Base-by-base conservation (phyloP, 1,140 invertebrate species). In the Monochamus saltuarius region DNA sequence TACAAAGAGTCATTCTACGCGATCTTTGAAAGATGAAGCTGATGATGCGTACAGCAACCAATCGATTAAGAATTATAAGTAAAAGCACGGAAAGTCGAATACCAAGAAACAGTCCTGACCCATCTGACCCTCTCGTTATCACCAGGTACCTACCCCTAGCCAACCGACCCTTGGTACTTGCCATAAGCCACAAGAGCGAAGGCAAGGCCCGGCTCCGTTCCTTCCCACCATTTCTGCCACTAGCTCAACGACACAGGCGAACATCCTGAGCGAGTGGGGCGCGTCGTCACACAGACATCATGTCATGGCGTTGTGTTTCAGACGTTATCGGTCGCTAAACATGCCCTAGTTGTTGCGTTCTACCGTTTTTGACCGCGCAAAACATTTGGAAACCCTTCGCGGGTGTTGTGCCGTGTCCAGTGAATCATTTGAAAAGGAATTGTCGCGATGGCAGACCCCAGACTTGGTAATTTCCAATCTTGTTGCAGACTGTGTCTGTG, bases 401-500 rank as follows among this genome's bases (percentile, higher is more conserved):
- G 10, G 13, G 34, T 35, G 16, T 17, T 52, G 50, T 37, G 14
- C 16, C 13, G 50, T 52, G 34, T 13, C 34, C 11, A 4, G 11
- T 11, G 16, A 52, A 29, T n/a, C 10, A 17, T 52, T 52, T 52
- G 9, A 11, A n/a, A 17, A 34, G 40, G 22, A 29, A 40, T 19
- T 19, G 53, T 54, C 39, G 55, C 17, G 35, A 70, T 70, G 68
- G 56, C 59, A 38, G 56, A 65, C 7, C 39, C 36, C 37, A 59
- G 56, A 52, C 29, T 64, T 46, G 59, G 51, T 38, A 65, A 66
- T 68, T 68, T 65, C 56, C 66, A 59, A 49, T 56, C 62, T 43
- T 72, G 70, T 61, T 74, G 73, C 52, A 67, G 73, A 54, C 64
- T 74, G 36, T 74, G 73, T 52, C 64, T 74, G 40, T 59, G 64